Conservation (phyloP, 2,113 vertebrate genomes). For the Chrysemys picta region DNA sequence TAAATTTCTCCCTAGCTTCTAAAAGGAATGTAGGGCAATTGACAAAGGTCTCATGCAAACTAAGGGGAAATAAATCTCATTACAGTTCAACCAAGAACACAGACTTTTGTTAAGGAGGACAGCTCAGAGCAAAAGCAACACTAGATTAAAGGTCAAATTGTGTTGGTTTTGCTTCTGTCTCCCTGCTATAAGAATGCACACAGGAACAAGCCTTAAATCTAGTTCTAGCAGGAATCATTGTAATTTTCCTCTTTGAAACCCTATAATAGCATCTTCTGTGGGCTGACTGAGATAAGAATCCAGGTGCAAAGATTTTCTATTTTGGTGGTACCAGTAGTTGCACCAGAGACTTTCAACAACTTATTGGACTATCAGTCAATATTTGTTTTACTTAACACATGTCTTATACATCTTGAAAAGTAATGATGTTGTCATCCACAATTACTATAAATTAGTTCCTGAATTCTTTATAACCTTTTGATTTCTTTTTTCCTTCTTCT, state of each 20-base stretch:
- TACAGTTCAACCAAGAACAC: neutral
- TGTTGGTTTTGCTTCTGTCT: constrained; percentile 20
- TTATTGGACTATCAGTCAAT: neutral
- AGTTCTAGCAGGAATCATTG: neutral
- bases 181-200: neutral
- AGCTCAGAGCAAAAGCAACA: constrained; percentile 8
- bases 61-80: neutral
- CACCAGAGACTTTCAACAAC: neutral
- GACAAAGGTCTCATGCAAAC: neutral
- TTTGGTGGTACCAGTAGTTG: neutral
- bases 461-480: neutral
- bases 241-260: neutral
- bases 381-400: neutral
- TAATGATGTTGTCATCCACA: neutral
- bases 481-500: neutral
- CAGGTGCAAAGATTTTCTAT: neutral
- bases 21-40: neutral
- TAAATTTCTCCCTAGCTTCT: neutral
- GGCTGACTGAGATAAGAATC: neutral
- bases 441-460: neutral
- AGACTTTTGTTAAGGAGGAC: neutral
- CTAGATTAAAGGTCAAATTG: neutral
- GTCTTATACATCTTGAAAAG: neutral
- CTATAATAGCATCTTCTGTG: neutral
- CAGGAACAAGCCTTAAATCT: neutral